Conservation (phyloP, 2,888 invertebrate genomes). For the Branchellion lobata region DNA sequence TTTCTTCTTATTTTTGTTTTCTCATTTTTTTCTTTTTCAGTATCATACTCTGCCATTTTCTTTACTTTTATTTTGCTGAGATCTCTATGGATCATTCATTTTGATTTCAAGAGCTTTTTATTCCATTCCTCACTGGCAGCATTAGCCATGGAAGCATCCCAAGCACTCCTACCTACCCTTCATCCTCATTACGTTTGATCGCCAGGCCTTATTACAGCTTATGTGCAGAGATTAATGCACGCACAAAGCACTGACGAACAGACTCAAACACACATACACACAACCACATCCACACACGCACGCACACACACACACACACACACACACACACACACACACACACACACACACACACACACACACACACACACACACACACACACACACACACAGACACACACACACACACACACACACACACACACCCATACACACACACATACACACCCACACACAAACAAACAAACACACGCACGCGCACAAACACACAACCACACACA, state of each 20-base stretch:
- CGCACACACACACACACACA: slow-evolving; percentile 21
- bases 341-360: slow-evolving; percentile 10
- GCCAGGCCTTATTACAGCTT: not conserved
- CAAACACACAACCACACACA: not conserved
- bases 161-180: too few relatives aligned
- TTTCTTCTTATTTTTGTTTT: too few relatives aligned
- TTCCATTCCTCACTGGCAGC: too few relatives aligned
- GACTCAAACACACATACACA: slow-evolving; percentile 31
- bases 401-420: slow-evolving; percentile 12
- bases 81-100: too few relatives aligned
- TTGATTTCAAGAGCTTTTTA: too few relatives aligned
- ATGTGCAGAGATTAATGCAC: not conserved
- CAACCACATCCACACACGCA: slow-evolving; percentile 19
- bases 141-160: too few relatives aligned
- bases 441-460: not conserved
- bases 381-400: slow-evolving; percentile 12
- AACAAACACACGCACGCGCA: not conserved
- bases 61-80: too few relatives aligned
- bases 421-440: slow-evolving; percentile 13
- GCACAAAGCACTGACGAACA: not conserved
- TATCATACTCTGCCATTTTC: too few relatives aligned
- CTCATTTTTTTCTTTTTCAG: too few relatives aligned
- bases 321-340: slow-evolving; percentile 14
- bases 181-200: too few relatives aligned
- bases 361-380: slow-evolving; percentile 25